These are phyloP conservation scores for Resseliella maxima DNA, from an alignment of 2,888 invertebrate species.

Conservation along the genomic window DNA sequence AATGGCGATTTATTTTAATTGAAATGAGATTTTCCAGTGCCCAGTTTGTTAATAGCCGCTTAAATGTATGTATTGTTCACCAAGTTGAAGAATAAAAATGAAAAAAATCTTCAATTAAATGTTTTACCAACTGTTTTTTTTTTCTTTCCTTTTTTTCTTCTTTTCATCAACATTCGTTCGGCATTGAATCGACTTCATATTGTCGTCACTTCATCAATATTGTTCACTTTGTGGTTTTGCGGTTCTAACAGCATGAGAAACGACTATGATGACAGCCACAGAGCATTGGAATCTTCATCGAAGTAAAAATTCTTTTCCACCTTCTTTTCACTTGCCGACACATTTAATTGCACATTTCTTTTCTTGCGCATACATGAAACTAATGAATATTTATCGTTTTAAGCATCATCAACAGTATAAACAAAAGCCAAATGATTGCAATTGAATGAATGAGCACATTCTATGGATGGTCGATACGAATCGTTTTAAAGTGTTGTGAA, in stretches of 20 bases:
- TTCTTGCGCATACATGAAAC: neutral
- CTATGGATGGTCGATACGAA: neutral
- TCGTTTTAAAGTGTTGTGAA: neutral
- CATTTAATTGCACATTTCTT: conserved; percentile 47
- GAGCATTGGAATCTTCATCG: neutral
- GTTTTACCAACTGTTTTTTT: neutral
- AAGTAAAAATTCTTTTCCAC: neutral
- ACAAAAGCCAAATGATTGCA: conserved; percentile 40
- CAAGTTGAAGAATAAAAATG: neutral
- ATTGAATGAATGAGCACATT: neutral
- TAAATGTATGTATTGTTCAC: neutral
- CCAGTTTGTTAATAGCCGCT: neutral
- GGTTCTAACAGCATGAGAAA: neutral
- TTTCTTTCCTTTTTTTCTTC: neutral
- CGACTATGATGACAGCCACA: neutral
- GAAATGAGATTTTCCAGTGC: neutral
- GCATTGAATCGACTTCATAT: neutral
- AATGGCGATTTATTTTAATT: conserved; percentile 33
- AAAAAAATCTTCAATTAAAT: conserved; percentile 15
- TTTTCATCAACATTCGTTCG: neutral
- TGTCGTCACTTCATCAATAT: conserved; percentile 1
- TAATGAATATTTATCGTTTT: conserved; percentile 29
- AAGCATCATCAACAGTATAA: neutral
- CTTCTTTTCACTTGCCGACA: neutral
- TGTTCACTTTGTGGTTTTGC: neutral